Evolutionary conservation across 2,113 vertebrate genomes (phyloP).

Genomic region (Alethe diademata): DNA sequence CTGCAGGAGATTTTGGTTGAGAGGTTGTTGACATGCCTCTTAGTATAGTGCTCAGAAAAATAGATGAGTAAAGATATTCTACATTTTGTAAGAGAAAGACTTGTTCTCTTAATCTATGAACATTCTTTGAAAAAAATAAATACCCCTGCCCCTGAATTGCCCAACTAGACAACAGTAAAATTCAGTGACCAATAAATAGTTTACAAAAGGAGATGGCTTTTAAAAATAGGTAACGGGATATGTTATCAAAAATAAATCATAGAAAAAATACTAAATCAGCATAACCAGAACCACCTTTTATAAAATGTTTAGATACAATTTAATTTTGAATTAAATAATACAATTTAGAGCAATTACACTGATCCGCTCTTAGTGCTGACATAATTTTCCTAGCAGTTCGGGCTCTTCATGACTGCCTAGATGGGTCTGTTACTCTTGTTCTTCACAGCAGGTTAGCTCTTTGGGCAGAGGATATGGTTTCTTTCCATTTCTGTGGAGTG

Average conservation of each 20-base stretch:
- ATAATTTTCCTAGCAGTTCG: background rate
- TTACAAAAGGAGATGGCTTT: background rate
- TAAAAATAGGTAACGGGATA: background rate
- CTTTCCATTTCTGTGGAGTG: background rate
- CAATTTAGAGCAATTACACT: background rate
- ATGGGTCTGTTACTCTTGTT: background rate
- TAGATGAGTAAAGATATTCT: background rate
- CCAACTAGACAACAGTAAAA: background rate
- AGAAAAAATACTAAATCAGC: background rate
- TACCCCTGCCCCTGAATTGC: rapidly evolving
- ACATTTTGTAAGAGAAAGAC: background rate
- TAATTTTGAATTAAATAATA: background rate
- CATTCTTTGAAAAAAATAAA: background rate
- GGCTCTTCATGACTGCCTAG: background rate
- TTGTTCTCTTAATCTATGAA: background rate
- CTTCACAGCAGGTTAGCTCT: background rate
- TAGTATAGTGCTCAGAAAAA: background rate
- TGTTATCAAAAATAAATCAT: background rate
- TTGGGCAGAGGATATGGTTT: background rate
- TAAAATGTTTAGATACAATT: background rate
- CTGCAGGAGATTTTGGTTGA: background rate
- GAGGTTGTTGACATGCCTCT: background rate
- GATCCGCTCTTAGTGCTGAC: background rate
- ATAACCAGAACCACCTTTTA: background rate
- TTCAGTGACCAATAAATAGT: background rate